Conservation (phyloP, 2,797 vertebrate species). For the Thunnus albacares region DNA sequence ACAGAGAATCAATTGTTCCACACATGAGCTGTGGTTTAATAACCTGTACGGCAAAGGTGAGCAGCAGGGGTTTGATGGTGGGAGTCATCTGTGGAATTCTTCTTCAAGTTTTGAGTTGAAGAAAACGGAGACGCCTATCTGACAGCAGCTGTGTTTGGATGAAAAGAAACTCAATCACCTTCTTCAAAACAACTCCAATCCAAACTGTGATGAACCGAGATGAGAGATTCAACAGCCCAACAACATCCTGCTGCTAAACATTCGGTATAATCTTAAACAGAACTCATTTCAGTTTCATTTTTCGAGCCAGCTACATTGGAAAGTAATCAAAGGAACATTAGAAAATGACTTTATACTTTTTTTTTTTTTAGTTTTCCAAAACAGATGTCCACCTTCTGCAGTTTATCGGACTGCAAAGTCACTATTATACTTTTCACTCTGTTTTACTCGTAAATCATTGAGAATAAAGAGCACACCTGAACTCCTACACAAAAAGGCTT, state of each 20-base stretch:
- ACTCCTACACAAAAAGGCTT: no score
- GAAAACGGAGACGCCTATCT: neutral
- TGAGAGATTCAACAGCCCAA: no score
- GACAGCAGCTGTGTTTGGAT: neutral
- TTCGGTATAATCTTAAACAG: neutral
- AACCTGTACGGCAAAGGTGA: neutral
- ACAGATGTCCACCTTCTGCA: neutral
- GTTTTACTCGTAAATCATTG: no score
- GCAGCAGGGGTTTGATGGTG: neutral
- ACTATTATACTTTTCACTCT: no score
- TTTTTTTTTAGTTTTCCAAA: neutral
- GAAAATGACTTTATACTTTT: neutral
- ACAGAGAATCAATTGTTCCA: constrained; percentile 4
- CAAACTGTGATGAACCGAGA: neutral
- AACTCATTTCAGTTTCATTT: neutral
- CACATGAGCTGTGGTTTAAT: neutral
- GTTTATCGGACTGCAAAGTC: neutral
- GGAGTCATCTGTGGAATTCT: constrained; percentile 7
- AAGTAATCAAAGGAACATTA: neutral
- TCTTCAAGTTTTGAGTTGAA: neutral
- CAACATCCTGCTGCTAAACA: neutral
- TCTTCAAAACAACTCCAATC: neutral
- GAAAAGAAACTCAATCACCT: neutral
- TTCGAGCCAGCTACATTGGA: neutral
- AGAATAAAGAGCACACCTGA: no score